Evolutionary conservation across 2,888 invertebrate species (phyloP).

Genomic region (Esperia sulphurella): DNA sequence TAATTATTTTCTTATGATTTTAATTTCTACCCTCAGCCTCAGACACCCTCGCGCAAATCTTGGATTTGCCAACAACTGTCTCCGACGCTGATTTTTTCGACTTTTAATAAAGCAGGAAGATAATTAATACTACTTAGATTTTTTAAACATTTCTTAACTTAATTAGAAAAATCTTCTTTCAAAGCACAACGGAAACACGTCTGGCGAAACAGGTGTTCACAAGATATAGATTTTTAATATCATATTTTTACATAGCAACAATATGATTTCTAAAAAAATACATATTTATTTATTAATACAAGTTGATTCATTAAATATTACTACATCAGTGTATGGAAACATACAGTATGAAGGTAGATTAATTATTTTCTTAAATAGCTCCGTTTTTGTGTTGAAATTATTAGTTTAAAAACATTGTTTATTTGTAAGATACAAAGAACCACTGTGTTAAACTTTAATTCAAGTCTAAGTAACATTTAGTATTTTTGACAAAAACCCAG

Average conservation of each 20-base stretch:
- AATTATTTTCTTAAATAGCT: no score
- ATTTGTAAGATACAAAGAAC: no score
- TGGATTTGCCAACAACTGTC: conserved; percentile 41
- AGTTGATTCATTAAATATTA: no score
- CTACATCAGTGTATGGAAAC: no score
- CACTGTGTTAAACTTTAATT: no score
- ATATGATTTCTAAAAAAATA: no score
- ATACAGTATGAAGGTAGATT: no score
- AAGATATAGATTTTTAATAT: not conserved
- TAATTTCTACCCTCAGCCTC: conserved; percentile 55
- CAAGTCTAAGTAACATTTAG: no score
- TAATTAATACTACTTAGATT: conserved; percentile 79
- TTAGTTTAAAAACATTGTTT: no score
- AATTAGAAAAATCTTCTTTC: conserved; percentile 54
- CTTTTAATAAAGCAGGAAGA: conserved; percentile 74
- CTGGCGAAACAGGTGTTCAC: conserved; percentile 12
- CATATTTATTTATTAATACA: no score
- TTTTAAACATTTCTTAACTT: conserved; percentile 68
- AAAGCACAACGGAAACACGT: conserved; percentile 21
- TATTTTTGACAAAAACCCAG: no score
- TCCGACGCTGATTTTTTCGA: conserved; percentile 32
- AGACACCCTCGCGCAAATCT: conserved; percentile 30
- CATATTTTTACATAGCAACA: not conserved
- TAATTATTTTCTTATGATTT: conserved; percentile 80
- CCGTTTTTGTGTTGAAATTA: no score